Conservation (phyloP, 2,888 invertebrate species). For the Diogma glabrata region DNA sequence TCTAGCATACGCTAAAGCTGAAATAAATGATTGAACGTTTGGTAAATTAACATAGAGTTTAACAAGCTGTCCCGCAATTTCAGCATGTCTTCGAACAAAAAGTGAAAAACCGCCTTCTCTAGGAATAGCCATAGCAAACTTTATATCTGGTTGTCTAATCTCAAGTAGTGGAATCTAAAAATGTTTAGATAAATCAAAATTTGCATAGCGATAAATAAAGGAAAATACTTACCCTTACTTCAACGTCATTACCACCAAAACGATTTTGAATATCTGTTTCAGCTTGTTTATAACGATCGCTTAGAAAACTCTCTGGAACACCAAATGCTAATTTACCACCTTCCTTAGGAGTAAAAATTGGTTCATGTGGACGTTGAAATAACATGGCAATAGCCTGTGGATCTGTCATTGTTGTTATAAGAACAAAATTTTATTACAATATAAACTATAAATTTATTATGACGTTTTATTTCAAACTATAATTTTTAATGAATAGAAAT, state of each 20-base stretch:
- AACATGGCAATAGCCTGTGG: conserved; percentile 16
- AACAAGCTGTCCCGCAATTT: background rate
- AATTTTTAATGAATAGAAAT: too few species aligned
- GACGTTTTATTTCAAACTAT: too few species aligned
- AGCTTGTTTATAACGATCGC: conserved; percentile 12
- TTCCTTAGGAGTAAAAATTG: conserved; percentile 11
- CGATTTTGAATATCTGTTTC: conserved; percentile 20
- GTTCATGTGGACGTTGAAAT: conserved; percentile 30
- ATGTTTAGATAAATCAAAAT: background rate
- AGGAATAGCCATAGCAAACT: background rate
- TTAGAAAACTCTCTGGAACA: conserved; percentile 11
- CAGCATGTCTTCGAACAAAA: background rate
- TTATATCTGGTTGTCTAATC: background rate
- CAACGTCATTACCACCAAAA: conserved; percentile 27
- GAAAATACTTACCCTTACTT: conserved; percentile 22
- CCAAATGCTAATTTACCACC: conserved; percentile 11
- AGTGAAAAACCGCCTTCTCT: background rate
- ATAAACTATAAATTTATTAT: too few species aligned
- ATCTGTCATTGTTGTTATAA: background rate
- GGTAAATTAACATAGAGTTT: background rate
- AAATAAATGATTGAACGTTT: background rate
- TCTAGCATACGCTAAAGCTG: background rate
- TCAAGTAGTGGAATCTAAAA: background rate
- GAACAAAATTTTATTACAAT: too few species aligned
- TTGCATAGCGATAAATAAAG: too few species aligned